phyloP scores from a whole-genome alignment of 2,888 invertebrate species.

The Pimpla rufipes region DNA sequence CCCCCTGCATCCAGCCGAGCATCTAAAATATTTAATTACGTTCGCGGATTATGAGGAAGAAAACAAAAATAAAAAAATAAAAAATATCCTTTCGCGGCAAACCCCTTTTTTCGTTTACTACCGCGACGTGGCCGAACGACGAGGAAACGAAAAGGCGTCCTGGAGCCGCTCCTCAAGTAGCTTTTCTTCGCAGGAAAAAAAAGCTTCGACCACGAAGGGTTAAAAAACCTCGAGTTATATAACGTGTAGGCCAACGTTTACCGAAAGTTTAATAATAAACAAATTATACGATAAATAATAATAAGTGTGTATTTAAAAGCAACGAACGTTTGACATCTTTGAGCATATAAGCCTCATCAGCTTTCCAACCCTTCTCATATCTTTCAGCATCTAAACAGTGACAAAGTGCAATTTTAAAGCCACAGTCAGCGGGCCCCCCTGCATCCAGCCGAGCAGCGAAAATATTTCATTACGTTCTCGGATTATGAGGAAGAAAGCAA shows the following conservation, averaged over 20 bases:
- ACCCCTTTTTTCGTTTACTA: background rate
- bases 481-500: background rate
- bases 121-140: background rate
- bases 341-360: too few relatives aligned
- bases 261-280: too few relatives aligned
- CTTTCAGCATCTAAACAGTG: too few relatives aligned
- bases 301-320: too few relatives aligned
- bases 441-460: too few relatives aligned
- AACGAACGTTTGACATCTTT: too few relatives aligned
- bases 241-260: too few relatives aligned
- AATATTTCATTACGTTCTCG: too few relatives aligned
- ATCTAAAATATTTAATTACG: background rate
- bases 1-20: background rate
- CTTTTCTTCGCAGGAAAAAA: constrained; percentile 21
- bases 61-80: background rate
- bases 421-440: background rate
- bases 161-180: background rate
- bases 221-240: too few relatives aligned
- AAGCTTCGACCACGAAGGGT: constrained; percentile 41
- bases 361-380: too few relatives aligned
- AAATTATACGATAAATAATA: too few relatives aligned
- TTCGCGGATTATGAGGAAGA: background rate
- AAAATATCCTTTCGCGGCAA: too few relatives aligned
- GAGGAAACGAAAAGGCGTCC: background rate
- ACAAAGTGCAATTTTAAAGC: constrained; percentile 5